These are phyloP conservation scores for Centroberyx gerrardi DNA, from an alignment of 2,797 vertebrate genomes.

Conservation along the genomic window DNA sequence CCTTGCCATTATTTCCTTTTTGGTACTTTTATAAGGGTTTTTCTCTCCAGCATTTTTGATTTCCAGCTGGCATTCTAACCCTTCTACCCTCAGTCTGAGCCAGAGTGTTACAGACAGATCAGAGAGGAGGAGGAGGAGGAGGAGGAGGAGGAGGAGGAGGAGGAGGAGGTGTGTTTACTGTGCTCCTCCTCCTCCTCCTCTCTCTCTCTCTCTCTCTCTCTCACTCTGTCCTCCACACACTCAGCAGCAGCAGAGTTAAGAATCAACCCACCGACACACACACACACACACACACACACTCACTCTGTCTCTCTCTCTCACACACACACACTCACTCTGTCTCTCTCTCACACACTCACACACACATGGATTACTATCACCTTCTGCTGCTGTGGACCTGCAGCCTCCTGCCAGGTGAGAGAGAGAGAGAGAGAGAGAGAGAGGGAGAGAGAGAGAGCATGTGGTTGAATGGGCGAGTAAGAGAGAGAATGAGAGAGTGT, in stretches of 20 bases:
- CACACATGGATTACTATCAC: conserved; percentile 88
- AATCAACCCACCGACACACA: conserved; percentile 15
- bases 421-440: not conserved
- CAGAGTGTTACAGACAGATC: not conserved
- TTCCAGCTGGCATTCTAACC: too few relatives aligned
- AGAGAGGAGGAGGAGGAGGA: not conserved
- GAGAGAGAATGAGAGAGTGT: not conserved
- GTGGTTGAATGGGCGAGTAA: not conserved
- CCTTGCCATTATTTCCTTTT: too few relatives aligned
- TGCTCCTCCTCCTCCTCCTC: conserved; percentile 32
- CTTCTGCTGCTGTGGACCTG: conserved; percentile 87
- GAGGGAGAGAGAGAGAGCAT: conserved; percentile 8
- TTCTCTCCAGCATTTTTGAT: too few relatives aligned
- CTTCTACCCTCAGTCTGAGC: too few relatives aligned
- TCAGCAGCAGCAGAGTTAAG: conserved; percentile 43
- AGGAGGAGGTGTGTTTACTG: conserved; percentile 51
- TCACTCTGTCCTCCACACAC: conserved; percentile 27
- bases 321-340: conserved; percentile 1
- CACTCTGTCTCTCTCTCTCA: not conserved
- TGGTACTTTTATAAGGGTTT: too few relatives aligned
- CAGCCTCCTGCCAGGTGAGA: conserved; percentile 90
- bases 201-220: not conserved
- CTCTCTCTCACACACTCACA: conserved; percentile 10
- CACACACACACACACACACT: not conserved
- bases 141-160: too few relatives aligned